Conservation (phyloP, 2,888 invertebrate species). For the Mesoligia furuncula region DNA sequence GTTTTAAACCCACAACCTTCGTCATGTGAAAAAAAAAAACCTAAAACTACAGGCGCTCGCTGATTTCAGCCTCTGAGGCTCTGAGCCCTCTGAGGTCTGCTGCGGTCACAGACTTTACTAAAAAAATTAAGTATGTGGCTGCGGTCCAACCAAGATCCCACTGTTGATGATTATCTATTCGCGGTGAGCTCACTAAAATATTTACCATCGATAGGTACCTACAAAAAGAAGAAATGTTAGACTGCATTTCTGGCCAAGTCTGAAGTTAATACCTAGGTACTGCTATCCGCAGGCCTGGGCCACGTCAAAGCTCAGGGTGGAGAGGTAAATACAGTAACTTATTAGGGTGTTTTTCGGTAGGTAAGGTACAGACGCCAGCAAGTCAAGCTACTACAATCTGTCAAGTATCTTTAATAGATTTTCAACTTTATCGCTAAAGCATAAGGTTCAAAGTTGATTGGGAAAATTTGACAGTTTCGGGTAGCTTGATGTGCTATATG, state of each 20-base stretch:
- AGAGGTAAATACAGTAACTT: not conserved
- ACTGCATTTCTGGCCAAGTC: not conserved
- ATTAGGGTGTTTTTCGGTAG: not conserved
- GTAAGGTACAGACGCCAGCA: no score
- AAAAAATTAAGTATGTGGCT: no score
- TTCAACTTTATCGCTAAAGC: no score
- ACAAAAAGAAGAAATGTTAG: not conserved
- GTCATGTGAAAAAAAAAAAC: not conserved
- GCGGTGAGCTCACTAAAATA: not conserved
- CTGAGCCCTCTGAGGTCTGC: not conserved
- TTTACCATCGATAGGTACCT: not conserved
- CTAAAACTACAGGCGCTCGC: not conserved
- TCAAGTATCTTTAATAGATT: no score
- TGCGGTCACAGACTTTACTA: not conserved
- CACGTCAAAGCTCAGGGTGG: not conserved
- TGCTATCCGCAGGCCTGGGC: not conserved
- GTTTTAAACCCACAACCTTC: not conserved
- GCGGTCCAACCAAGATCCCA: not conserved
- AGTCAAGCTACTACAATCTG: no score
- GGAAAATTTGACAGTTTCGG: no score
- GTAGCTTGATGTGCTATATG: no score
- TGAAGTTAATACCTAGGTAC: not conserved
- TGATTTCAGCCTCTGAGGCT: not conserved
- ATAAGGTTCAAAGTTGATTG: no score
- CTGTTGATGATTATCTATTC: not conserved